phyloP scores from a whole-genome alignment of 2,113 vertebrate species.

The Pampusana beccarii region DNA sequence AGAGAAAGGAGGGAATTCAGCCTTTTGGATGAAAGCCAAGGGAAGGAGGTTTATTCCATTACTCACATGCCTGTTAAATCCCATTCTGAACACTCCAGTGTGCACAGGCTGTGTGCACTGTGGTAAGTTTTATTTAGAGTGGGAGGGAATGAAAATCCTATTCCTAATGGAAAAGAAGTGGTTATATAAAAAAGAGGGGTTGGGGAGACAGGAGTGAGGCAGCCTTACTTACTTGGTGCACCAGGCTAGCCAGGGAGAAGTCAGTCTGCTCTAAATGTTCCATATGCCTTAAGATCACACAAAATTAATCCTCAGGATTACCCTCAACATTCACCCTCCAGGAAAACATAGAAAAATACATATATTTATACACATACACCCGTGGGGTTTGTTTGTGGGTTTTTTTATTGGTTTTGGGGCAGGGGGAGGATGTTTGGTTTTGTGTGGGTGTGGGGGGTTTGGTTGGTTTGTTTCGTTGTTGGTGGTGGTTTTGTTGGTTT shows the following conservation, averaged over 20 bases:
- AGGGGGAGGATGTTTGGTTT: too few relatives aligned
- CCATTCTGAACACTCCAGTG: neutral
- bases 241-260: neutral
- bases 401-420: too few relatives aligned
- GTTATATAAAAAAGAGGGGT: neutral
- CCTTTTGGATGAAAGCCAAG: neutral
- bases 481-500: too few relatives aligned
- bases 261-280: neutral
- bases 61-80: neutral
- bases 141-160: neutral
- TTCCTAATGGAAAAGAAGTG: neutral
- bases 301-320: neutral
- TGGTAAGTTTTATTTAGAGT: rapidly evolving
- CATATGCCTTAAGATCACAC: neutral
- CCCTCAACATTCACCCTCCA: neutral
- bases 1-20: neutral
- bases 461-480: too few relatives aligned
- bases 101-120: neutral
- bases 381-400: too few relatives aligned
- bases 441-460: too few relatives aligned
- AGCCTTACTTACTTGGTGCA: neutral
- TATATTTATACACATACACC: neutral
- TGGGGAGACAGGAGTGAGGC: neutral
- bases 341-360: neutral
- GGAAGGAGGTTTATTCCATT: neutral